Evolutionary conservation across 2,888 invertebrate genomes (phyloP), one percentile per base, ranked within the genome.

Genomic region (Cheilosia vulpina): DNA sequence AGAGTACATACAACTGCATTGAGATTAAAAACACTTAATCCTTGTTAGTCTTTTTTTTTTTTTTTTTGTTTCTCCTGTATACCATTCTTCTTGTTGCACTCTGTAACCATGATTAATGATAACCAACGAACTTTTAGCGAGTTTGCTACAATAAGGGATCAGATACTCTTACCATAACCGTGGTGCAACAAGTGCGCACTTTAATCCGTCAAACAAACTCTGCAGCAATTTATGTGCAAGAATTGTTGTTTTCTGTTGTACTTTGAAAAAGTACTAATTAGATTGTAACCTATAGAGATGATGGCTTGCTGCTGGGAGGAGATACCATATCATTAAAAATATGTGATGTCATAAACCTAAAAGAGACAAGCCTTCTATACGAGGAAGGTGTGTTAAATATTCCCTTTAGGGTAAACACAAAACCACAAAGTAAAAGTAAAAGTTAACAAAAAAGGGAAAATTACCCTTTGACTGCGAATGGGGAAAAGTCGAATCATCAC

Each of bases 21-120:
- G 13, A 47, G 47, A 75, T 65, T 75, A 75, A 65, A 75, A 65
- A 75, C 63, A 34, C 73, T 57, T 65, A 55, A 38, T 15, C 41
- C 15, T 34, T 43, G 38, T 63, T 65, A n/a, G 55, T 24, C 13
- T 13, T 31, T 19, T 24, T 21, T 57, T 19, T 43, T 7, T 53
- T 19, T 19, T 24, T 45, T 57, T 19, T 43, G 3, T 43, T 31
- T 7, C 31, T 31, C 17, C 2, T 45, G 3, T 11, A 17, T 9
- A n/a, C 31, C n/a, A 13, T 34, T 13, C 7, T 47, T 63, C 53
- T 27, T 41, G 38, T 50, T 53, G 43, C 38, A 15, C 65, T 9
- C 17, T 27, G 50, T 68, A 68, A 68, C 66, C 58, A 76, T 68
- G 76, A 76, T 68, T 68, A 76, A 76, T 68, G 68, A 68, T 34